These are phyloP conservation scores for Allophyes oxyacanthae DNA, from an alignment of 2,888 invertebrate genomes.

Conservation along the genomic window DNA sequence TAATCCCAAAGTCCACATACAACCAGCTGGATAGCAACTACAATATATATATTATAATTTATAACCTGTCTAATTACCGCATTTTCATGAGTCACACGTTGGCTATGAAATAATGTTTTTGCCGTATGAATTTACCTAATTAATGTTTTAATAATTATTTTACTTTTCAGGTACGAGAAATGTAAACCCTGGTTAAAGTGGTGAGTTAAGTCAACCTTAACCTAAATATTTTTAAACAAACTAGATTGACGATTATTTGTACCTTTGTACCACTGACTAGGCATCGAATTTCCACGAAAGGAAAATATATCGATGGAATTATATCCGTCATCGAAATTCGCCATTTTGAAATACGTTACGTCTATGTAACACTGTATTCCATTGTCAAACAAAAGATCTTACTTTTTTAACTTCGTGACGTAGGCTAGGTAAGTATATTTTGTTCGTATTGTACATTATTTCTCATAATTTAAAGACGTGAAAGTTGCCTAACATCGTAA, in stretches of 20 bases:
- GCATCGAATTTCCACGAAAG: slow-evolving; percentile 10
- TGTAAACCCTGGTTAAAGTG: slow-evolving; percentile 52
- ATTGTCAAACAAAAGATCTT: slow-evolving; percentile 36
- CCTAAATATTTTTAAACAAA: too few species aligned
- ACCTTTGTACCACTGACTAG: not conserved
- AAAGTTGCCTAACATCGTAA: slow-evolving; percentile 31
- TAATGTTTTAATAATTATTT: slow-evolving; percentile 20
- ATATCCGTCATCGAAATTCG: slow-evolving; percentile 17
- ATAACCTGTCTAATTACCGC: slow-evolving; percentile 15
- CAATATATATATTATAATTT: not conserved
- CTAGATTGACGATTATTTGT: not conserved
- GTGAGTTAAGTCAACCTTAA: slow-evolving; percentile 38
- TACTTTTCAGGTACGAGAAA: slow-evolving; percentile 55
- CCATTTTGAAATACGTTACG: slow-evolving; percentile 31
- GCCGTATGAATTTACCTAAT: slow-evolving; percentile 6
- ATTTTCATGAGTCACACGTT: slow-evolving; percentile 20
- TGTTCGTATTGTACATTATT: slow-evolving; percentile 44
- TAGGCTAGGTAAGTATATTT: slow-evolving; percentile 25
- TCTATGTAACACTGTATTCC: not conserved
- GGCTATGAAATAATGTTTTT: slow-evolving; percentile 7
- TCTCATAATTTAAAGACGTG: slow-evolving; percentile 41
- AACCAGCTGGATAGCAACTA: slow-evolving; percentile 1
- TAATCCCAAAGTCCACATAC: slow-evolving; percentile 18
- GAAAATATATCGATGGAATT: not conserved
- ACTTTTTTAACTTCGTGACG: slow-evolving; percentile 14